Conservation (phyloP, 2,797 vertebrate genomes). For the Hyperoplus immaculatus region DNA sequence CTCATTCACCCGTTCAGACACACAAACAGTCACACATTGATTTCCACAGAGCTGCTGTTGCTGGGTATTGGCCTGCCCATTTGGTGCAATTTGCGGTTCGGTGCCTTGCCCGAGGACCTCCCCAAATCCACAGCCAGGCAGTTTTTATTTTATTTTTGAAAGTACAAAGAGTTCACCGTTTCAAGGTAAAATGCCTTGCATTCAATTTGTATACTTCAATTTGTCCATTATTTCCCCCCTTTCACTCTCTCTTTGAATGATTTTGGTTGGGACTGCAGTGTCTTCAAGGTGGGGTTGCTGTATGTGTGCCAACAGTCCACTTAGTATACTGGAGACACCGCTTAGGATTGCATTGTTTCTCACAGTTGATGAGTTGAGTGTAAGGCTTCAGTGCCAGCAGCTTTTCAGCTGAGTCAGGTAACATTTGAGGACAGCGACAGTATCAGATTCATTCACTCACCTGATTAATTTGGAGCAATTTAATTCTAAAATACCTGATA, state of each 20-base stretch:
- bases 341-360: conserved; percentile 37
- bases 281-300: conserved; percentile 39
- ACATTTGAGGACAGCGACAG: conserved; percentile 25
- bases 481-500: not conserved
- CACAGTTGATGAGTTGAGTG: conserved; percentile 24
- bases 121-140: no score
- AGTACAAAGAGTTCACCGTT: no score
- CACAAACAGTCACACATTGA: no score
- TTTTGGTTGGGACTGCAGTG: conserved; percentile 73
- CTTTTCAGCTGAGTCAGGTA: conserved; percentile 53
- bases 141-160: no score
- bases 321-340: conserved; percentile 64
- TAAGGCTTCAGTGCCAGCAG: conserved; percentile 21
- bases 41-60: no score
- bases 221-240: not conserved
- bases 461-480: not conserved
- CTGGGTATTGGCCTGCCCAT: no score
- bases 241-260: conserved; percentile 51
- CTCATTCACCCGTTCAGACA: no score
- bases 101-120: no score
- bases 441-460: conserved; percentile 10
- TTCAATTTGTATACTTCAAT: not conserved
- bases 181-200: not conserved
- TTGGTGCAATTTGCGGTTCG: no score
- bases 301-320: conserved; percentile 54